Evolutionary conservation across 2,797 vertebrate genomes (phyloP).

Genomic region (Spinus pinus): DNA sequence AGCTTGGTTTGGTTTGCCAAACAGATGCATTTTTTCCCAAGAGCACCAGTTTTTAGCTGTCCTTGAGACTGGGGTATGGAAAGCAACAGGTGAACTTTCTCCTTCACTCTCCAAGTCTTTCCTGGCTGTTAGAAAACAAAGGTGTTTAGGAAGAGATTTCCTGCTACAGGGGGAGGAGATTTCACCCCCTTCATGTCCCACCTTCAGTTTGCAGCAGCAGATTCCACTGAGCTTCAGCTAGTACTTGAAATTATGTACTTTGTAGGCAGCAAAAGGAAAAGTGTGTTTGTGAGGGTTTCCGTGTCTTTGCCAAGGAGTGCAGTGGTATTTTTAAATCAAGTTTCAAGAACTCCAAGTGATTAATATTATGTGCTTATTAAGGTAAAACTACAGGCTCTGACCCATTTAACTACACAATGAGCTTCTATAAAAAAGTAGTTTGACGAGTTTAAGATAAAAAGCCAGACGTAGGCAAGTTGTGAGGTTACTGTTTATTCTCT

Average conservation of each 20-base stretch:
- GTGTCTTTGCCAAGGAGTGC: background rate
- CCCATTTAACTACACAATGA: background rate
- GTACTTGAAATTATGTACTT: background rate
- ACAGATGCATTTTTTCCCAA: background rate
- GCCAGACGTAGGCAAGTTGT: background rate
- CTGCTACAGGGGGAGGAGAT: background rate
- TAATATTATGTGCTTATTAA: background rate
- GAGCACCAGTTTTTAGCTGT: background rate
- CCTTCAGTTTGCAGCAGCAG: background rate
- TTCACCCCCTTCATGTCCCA: background rate
- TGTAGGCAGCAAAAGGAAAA: background rate
- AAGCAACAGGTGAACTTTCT: background rate
- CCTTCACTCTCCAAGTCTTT: background rate
- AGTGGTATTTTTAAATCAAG: background rate
- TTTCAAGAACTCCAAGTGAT: background rate
- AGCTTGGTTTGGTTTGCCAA: background rate
- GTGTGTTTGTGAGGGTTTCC: background rate
- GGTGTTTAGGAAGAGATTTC: background rate
- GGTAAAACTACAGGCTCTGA: background rate
- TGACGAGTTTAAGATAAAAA: background rate
- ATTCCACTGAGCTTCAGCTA: background rate
- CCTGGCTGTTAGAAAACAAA: background rate
- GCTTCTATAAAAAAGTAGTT: background rate
- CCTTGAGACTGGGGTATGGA: background rate
- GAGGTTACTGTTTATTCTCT: background rate